These are phyloP conservation scores for Synanthedon vespiformis DNA, from an alignment of 2,888 invertebrate species.

Conservation along the genomic window DNA sequence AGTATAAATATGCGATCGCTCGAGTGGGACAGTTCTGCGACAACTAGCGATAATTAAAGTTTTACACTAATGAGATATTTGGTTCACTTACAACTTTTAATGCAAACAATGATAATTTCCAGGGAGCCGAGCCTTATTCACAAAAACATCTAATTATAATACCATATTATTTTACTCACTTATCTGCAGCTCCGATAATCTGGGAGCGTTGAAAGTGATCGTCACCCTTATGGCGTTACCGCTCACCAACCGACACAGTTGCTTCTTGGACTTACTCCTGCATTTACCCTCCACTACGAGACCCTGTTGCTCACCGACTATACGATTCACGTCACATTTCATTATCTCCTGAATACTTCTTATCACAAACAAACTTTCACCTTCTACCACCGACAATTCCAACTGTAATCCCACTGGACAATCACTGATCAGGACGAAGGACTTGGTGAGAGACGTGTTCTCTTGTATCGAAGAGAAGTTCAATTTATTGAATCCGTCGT, in stretches of 20 bases:
- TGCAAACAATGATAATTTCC: too few relatives aligned
- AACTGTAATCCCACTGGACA: conserved; percentile 47
- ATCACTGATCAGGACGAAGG: conserved; percentile 49
- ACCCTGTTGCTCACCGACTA: conserved; percentile 33
- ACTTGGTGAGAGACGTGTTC: conserved; percentile 26
- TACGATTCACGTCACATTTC: conserved; percentile 46
- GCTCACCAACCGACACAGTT: conserved; percentile 42
- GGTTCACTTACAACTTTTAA: too few relatives aligned
- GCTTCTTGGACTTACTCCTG: conserved; percentile 38
- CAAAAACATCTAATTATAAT: neutral
- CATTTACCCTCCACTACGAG: conserved; percentile 27
- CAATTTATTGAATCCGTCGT: conserved; percentile 46
- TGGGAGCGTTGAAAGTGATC: conserved; percentile 43
- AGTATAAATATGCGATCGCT: too few relatives aligned
- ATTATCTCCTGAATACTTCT: conserved; percentile 50
- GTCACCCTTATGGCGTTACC: conserved; percentile 51
- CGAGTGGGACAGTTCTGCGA: too few relatives aligned
- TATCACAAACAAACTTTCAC: conserved; percentile 39
- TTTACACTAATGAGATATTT: too few relatives aligned
- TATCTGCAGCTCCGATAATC: conserved; percentile 28
- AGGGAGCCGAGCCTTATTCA: neutral
- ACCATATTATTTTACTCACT: conserved; percentile 20
- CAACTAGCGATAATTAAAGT: too few relatives aligned
- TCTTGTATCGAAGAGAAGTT: conserved; percentile 40
- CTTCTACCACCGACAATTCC: conserved; percentile 35